These are phyloP conservation scores for Ophion slaviceki DNA, from an alignment of 2,888 invertebrate species.

Conservation along the genomic window DNA sequence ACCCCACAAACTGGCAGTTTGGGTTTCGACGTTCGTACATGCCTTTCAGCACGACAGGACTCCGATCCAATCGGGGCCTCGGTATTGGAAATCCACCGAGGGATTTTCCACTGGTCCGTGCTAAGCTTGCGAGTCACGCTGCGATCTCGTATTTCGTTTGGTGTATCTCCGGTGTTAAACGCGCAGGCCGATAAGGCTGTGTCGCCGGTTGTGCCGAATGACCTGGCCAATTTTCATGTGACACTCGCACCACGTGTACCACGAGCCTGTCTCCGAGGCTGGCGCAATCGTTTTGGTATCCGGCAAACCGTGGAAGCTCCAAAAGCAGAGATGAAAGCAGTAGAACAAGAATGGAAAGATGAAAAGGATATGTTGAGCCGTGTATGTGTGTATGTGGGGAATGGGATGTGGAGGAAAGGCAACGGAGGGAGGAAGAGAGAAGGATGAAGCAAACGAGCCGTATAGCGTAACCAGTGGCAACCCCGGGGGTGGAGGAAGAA, in stretches of 20 bases:
- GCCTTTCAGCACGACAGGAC: no score
- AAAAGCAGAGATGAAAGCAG: conserved; percentile 12
- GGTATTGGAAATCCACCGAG: conserved; percentile 10
- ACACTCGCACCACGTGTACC: conserved; percentile 17
- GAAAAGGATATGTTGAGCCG: conserved; percentile 17
- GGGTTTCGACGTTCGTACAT: no score
- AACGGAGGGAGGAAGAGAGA: conserved; percentile 24
- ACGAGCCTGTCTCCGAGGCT: conserved; percentile 32
- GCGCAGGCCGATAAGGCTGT: conserved; percentile 24
- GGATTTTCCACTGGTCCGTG: neutral
- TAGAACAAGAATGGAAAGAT: conserved; percentile 36
- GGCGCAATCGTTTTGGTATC: conserved; percentile 58
- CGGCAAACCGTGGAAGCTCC: conserved; percentile 36
- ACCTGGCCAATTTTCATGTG: conserved; percentile 62
- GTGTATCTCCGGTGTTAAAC: conserved; percentile 47
- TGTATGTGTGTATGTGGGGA: conserved; percentile 30
- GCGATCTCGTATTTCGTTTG: conserved; percentile 32
- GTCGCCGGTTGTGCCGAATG: conserved; percentile 58
- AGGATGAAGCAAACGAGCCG: conserved; percentile 53
- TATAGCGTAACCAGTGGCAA: conserved; percentile 73
- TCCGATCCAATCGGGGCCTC: no score
- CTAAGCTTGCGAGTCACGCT: conserved; percentile 17
- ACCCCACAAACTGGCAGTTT: no score
- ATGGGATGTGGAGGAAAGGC: conserved; percentile 4
- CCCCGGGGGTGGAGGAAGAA: conserved; percentile 60